A percentile compares a stretch with the other conserved stretches of the same genome.
phyloP scores from a whole-genome alignment of 2,113 vertebrate species.

The Gnathonemus longibarbis region DNA sequence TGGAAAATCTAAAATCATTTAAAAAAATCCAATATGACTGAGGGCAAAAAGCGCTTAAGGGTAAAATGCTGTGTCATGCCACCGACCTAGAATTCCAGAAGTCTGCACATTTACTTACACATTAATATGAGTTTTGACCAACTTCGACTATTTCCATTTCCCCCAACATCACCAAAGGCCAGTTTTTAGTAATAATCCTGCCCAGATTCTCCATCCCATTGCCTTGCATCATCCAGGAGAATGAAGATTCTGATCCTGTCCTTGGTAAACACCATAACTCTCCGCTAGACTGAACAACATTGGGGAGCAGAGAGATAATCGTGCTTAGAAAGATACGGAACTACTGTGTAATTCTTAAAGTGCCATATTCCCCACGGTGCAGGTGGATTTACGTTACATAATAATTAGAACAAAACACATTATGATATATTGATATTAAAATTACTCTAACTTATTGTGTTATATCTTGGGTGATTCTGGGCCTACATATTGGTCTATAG shows the following conservation, averaged over 20 bases:
- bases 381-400: not conserved
- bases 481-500: not conserved
- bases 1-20: not conserved
- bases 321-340: not conserved
- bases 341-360: not conserved
- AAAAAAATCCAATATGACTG: not conserved
- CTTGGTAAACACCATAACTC: not conserved
- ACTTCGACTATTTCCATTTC: not conserved
- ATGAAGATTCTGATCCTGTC: not conserved
- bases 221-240: not conserved
- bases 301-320: not conserved
- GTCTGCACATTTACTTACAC: conserved; percentile 1
- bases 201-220: not conserved
- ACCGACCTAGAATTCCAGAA: not conserved
- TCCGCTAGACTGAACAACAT: not conserved
- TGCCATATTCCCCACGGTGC: not conserved
- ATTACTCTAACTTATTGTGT: not conserved
- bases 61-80: not conserved
- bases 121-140: not conserved
- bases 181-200: not conserved
- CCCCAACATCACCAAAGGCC: not conserved
- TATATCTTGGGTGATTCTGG: not conserved
- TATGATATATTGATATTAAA: not conserved
- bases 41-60: too few relatives aligned
- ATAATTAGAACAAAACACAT: not conserved